These are phyloP conservation scores for Corbicula japonica DNA, from an alignment of 2,888 invertebrate genomes.

Conservation along the genomic window DNA sequence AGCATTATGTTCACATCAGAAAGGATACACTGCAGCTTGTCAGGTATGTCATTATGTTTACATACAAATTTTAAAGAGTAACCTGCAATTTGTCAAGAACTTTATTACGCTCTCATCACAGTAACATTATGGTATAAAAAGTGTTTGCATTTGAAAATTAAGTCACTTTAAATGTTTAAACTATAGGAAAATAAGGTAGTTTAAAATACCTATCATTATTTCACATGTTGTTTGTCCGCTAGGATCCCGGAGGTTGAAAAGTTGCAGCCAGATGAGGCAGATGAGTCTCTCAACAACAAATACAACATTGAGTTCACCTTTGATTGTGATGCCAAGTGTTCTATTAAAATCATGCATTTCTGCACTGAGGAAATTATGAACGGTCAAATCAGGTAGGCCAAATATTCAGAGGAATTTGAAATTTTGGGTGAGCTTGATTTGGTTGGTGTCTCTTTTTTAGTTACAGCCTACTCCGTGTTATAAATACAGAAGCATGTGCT, in stretches of 20 bases:
- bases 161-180: not conserved
- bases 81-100: constrained; percentile 94
- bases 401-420: no score
- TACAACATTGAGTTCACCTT: constrained; percentile 99
- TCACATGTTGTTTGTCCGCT: no score
- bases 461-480: no score
- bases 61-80: constrained; percentile 98
- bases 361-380: constrained; percentile 96
- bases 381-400: constrained; percentile 92
- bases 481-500: no score
- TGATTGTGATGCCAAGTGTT: constrained; percentile 97
- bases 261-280: constrained; percentile 48
- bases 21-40: constrained; percentile 98
- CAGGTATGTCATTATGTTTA: constrained; percentile 91
- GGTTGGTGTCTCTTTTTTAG: no score
- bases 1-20: constrained; percentile 98
- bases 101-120: constrained; percentile 94
- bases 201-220: no score
- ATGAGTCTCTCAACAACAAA: constrained; percentile 78
- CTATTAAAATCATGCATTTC: constrained; percentile 98
- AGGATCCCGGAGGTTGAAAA: constrained; percentile 71
- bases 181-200: no score
- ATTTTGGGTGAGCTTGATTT: no score
- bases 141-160: not conserved
- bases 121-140: no score